A percentile compares a stretch with the other conserved stretches of the same genome.
Evolutionary conservation across 1,140 invertebrate genomes (phyloP).

Genomic region (Hyles euphorbiae): DNA sequence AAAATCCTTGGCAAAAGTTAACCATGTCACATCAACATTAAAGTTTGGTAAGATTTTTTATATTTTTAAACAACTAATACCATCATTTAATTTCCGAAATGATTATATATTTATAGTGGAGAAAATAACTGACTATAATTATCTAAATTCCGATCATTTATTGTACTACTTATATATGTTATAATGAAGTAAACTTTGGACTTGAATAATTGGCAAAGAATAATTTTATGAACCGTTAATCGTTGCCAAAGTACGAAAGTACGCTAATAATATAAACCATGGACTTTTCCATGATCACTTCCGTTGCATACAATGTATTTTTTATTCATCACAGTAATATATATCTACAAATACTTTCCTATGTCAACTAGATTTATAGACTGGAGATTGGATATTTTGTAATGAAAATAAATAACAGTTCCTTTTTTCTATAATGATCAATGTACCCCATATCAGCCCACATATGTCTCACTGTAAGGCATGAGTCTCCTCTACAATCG

Average conservation of each 20-base stretch:
- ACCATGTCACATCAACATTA: constrained; percentile 43
- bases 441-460: too few species aligned
- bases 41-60: constrained; percentile 52
- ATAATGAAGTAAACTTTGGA: constrained; percentile 27
- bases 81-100: neutral
- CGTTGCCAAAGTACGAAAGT: constrained; percentile 19
- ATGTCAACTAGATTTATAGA: too few species aligned
- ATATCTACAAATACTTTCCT: neutral
- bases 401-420: too few species aligned
- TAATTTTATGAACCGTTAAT: constrained; percentile 11
- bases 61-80: constrained; percentile 8
- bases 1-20: constrained; percentile 52
- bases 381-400: too few species aligned
- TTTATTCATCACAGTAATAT: neutral
- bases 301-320: neutral
- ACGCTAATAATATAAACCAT: neutral
- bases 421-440: too few species aligned
- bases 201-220: constrained; percentile 21
- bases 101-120: neutral
- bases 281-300: too few species aligned
- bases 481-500: too few species aligned
- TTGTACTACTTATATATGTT: neutral
- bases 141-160: neutral
- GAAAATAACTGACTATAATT: neutral
- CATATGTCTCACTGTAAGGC: too few species aligned